Evolutionary conservation across 2,797 vertebrate genomes (phyloP).

Genomic region (Echeneis naucrates): DNA sequence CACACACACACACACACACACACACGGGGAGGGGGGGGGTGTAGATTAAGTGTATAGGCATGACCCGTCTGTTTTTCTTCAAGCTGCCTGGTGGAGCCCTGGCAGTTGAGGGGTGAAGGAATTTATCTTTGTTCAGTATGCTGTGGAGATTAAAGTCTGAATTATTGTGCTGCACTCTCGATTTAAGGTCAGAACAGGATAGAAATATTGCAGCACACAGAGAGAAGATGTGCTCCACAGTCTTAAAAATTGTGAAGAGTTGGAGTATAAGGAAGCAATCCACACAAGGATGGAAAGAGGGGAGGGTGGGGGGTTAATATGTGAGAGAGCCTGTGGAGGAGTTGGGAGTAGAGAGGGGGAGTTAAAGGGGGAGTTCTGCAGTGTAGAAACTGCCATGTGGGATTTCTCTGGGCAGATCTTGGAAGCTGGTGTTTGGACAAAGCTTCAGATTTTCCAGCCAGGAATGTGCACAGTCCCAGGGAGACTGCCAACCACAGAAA

Average conservation of each 20-base stretch:
- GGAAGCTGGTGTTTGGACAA: slow-evolving; percentile 89
- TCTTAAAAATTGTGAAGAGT: background rate
- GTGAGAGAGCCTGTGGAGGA: slow-evolving; percentile 56
- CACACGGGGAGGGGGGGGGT: slow-evolving; percentile 42
- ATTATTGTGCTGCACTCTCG: slow-evolving; percentile 48
- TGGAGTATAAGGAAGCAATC: slow-evolving; percentile 21
- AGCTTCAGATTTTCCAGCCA: slow-evolving; percentile 88
- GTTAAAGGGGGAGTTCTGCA: slow-evolving; percentile 66
- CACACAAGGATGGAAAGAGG: slow-evolving; percentile 47
- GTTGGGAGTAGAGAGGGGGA: slow-evolving; percentile 35
- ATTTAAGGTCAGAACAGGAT: slow-evolving; percentile 45
- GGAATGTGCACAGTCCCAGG: slow-evolving; percentile 87
- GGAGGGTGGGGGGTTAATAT: slow-evolving; percentile 12
- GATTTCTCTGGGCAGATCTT: slow-evolving; percentile 87
- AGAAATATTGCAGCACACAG: slow-evolving; percentile 19
- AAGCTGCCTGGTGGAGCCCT: slow-evolving; percentile 67
- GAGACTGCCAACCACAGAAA: slow-evolving; percentile 86
- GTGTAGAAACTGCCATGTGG: slow-evolving; percentile 84
- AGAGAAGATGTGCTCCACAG: slow-evolving; percentile 7
- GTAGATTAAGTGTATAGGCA: slow-evolving; percentile 69
- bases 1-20: slow-evolving; percentile 32
- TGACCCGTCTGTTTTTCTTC: slow-evolving; percentile 82
- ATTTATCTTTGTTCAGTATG: slow-evolving; percentile 83
- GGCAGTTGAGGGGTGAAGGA: slow-evolving; percentile 75
- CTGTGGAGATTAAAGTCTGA: slow-evolving; percentile 72